A percentile compares a stretch with the other conserved stretches of the same genome.
Evolutionary conservation across 2,888 invertebrate species (phyloP).

Genomic region (Dorcus hopei): DNA sequence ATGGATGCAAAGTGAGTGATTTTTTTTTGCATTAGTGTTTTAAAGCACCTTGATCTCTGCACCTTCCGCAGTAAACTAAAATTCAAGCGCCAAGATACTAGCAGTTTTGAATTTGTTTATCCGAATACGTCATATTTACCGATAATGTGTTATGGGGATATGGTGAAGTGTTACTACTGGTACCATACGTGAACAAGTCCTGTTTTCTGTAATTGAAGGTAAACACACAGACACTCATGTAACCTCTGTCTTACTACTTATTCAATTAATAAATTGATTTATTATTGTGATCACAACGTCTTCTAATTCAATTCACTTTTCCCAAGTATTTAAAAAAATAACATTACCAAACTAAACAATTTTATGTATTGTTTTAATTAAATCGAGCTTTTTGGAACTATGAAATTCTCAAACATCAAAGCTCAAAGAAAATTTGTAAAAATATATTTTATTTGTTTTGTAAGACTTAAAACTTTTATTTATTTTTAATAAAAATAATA

Average conservation of each 20-base stretch:
- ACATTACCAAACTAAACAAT: no score
- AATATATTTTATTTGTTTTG: no score
- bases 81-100: conserved; percentile 13
- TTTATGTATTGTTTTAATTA: no score
- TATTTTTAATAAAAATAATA: no score
- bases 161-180: background rate
- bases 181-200: conserved; percentile 1
- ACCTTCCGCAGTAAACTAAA: conserved; percentile 10
- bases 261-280: background rate
- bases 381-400: no score
- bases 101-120: conserved; percentile 14
- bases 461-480: no score
- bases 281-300: background rate
- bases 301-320: no score
- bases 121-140: conserved; percentile 17
- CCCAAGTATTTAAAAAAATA: no score
- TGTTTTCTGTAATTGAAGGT: conserved; percentile 1
- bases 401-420: no score
- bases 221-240: background rate
- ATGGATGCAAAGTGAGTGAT: no score
- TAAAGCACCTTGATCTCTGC: conserved; percentile 10
- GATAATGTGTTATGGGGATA: conserved; percentile 21
- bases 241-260: background rate
- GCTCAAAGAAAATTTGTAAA: no score
- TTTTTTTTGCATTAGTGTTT: no score